Base-by-base conservation (phyloP, 2,113 vertebrate species). In the Condylura cristata region DNA sequence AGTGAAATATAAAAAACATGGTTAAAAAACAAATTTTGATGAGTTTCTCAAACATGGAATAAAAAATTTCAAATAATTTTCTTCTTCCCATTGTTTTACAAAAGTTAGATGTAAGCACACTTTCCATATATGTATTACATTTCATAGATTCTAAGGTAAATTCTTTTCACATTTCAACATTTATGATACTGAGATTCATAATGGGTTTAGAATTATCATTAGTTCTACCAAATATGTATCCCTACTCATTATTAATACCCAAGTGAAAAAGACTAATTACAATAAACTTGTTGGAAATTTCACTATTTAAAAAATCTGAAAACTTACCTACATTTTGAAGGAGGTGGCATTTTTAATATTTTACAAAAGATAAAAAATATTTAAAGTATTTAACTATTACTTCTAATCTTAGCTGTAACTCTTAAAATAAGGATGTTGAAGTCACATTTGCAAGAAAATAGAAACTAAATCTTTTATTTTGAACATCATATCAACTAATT, bases 11-110 rank as follows among this genome's bases (percentile, higher is more conserved):
- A 91, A 72, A 91, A 95, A 95, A 95, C 24, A 91, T 91, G 46
- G 13, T 53, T 18, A 93, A 86, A 30, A 91, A 82, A 30, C 16
- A 79, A 60, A 61, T 66, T 89, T 58, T 65, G 14, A 92, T 71
- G 44, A 87, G 58, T 34, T 90, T 82, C 82, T 90, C 46, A 85
- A 85, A 90, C 18, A 83, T n/a, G 51, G 93, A 90, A 85, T 87
- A 83, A 90, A 85, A 92, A 83, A 1, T 41, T n/a, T 78, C 58
- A 79, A 80, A 89, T 65, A 3, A 70, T 84, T 80, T 81, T 51
- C 26, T 90, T 86, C 83, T 61, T 16, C 65, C n/a, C 1, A 89
- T 5, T 68, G 51, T 96, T 75, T 75, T 71, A 68, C 3, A 92
- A n/a, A n/a, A 66, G 8, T 63, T 63, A 94, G 48, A 41, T 44